A percentile compares a stretch with the other conserved stretches of the same genome.
These are phyloP conservation scores for Palaemon carinicauda DNA, from an alignment of 1,140 invertebrate species.

Conservation along the genomic window DNA sequence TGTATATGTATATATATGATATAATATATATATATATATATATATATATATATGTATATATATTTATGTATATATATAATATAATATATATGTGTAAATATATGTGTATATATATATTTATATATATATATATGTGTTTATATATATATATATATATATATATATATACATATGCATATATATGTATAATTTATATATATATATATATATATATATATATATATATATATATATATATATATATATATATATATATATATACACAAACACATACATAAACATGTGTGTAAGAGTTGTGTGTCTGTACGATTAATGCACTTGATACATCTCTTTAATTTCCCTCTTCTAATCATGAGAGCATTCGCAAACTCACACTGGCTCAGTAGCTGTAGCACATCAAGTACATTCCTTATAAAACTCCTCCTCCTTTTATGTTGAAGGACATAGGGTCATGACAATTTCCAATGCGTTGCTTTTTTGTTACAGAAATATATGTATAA, in stretches of 20 bases:
- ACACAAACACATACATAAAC: neutral
- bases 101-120: neutral
- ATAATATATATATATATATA: neutral
- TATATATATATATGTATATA: neutral
- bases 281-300: too few relatives aligned
- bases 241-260: conserved; percentile 2
- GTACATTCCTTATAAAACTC: too few relatives aligned
- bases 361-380: too few relatives aligned
- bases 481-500: too few relatives aligned
- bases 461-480: too few relatives aligned
- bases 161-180: neutral
- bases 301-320: too few relatives aligned
- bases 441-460: too few relatives aligned
- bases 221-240: neutral
- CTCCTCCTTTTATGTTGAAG: too few relatives aligned
- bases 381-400: too few relatives aligned
- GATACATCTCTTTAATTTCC: too few relatives aligned
- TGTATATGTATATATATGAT: neutral
- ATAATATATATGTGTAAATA: neutral
- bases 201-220: conserved; percentile 2
- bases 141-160: neutral
- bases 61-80: neutral
- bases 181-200: neutral
- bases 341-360: too few relatives aligned
- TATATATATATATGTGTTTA: neutral